Base-by-base conservation (phyloP, 2,113 vertebrate genomes). In the Daphoenositta chrysoptera region DNA sequence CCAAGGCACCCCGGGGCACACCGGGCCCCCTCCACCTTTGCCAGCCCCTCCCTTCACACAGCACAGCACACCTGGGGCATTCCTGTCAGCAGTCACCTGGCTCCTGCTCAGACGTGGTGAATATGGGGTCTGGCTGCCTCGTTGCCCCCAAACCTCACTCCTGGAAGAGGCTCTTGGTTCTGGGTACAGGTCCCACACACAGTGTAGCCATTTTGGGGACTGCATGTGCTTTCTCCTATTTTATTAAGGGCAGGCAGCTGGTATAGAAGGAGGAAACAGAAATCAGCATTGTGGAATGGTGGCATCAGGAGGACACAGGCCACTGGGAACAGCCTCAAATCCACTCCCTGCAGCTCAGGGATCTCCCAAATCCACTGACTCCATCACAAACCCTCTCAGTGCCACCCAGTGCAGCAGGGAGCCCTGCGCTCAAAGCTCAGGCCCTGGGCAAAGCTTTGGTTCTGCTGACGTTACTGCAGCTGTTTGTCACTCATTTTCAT, bases 381-480 rank as follows among this genome's bases (percentile, higher is more conserved):
- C 70, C 31, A 54, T 30, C 63, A n/a, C 37, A 76, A 60, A 72
- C 53, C 65, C 70, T 94, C 87, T 64, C 72, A 73, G 63, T 77
- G 87, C 73, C 22, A 9, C 47, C 50, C 47, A 42, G 4, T 3
- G 2, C 69, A 80, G 83, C 85, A 88, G 83, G 70, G 78, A 95
- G 61, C 78, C 83, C 37, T 4, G 0, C 0, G 0, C 68, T 69
- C 83, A 89, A 82, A 89, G 91, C 83, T 94, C 91, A 69, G 65
- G 83, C 77, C 73, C 69, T 85, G 82, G 84, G 54, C 65, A 94
- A 87, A 89, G 87, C 91, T 95, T 91, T 84, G 89, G 91, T 93
- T 94, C 91, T 94, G 93, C 78, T 89, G 89, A 89, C 16, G 1
- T 85, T 85, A 35, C 91, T 82, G 82, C 81, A 95, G 95, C 69